Percentiles rank a stretch among this genome's conserved stretches.
These are phyloP conservation scores for Arenaria interpres DNA, from an alignment of 2,113 vertebrate species.

Conservation along the genomic window DNA sequence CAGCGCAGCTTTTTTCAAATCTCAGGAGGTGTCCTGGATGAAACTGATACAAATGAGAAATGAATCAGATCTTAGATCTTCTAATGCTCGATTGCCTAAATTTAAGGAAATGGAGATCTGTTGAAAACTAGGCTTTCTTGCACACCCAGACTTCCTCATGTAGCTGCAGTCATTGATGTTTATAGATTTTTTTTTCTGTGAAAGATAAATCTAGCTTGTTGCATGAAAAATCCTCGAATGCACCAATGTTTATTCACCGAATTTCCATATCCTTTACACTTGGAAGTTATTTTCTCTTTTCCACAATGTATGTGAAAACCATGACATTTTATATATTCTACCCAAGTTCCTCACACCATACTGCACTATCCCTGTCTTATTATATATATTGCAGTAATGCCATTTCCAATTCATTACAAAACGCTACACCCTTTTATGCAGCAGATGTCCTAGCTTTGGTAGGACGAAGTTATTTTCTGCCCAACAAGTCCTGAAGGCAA, in stretches of 20 bases:
- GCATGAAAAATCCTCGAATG: slow-evolving; percentile 64
- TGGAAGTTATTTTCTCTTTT: slow-evolving; percentile 66
- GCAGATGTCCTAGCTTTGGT: slow-evolving; percentile 54
- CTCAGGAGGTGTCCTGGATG: slow-evolving; percentile 23
- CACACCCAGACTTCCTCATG: not conserved
- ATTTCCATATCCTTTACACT: slow-evolving; percentile 68
- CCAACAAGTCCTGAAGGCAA: slow-evolving; percentile 19
- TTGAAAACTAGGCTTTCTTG: slow-evolving; percentile 38
- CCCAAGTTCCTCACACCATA: slow-evolving; percentile 57
- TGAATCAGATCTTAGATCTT: slow-evolving; percentile 34
- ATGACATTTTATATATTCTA: slow-evolving; percentile 59
- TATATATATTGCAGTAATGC: slow-evolving; percentile 52
- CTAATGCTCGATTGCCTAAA: slow-evolving; percentile 19
- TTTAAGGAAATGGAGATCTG: not conserved
- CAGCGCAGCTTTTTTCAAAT: slow-evolving; percentile 60
- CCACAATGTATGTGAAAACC: slow-evolving; percentile 61
- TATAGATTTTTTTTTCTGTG: slow-evolving; percentile 32
- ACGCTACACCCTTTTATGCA: slow-evolving; percentile 14
- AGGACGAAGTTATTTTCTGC: slow-evolving; percentile 45
- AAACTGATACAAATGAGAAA: slow-evolving; percentile 52
- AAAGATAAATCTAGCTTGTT: slow-evolving; percentile 59
- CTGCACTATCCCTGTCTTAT: slow-evolving; percentile 50
- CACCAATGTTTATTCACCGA: slow-evolving; percentile 58
- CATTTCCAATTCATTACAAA: slow-evolving; percentile 62
- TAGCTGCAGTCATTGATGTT: slow-evolving; percentile 39